phyloP scores from a whole-genome alignment of 2,113 vertebrate genomes.

The Apistogramma diplotaenia region DNA sequence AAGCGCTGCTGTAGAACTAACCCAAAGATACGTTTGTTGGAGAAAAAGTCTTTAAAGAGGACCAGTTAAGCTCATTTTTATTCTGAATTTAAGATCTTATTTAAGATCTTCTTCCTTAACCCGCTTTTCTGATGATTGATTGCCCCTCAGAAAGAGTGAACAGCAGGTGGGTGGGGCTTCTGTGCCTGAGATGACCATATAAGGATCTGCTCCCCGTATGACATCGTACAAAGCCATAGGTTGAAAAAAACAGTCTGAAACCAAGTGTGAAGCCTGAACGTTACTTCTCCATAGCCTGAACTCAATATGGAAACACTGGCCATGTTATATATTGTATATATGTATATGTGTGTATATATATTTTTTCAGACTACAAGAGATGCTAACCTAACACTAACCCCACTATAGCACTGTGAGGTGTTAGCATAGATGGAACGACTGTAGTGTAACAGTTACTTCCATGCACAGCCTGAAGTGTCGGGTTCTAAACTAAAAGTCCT shows the following conservation, averaged over 20 bases:
- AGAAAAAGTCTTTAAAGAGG: not conserved
- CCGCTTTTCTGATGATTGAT: not conserved
- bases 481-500: not conserved
- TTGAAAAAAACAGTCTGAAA: no score
- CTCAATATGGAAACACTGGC: no score
- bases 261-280: no score
- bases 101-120: not conserved
- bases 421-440: not conserved
- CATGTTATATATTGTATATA: no score
- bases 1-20: not conserved
- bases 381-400: no score
- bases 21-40: not conserved
- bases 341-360: no score
- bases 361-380: not conserved
- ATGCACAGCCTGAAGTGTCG: not conserved
- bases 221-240: no score
- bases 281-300: no score
- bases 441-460: not conserved
- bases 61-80: not conserved
- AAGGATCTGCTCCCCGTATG: accelerated
- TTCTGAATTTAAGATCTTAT: no score
- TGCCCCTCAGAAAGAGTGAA: not conserved
- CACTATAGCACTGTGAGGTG: accelerated
- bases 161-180: not conserved
- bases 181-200: not conserved